Percentiles rank a stretch among this genome's conserved stretches.
phyloP scores from a whole-genome alignment of 2,113 vertebrate species.

The Plecturocebus donacophilus region DNA sequence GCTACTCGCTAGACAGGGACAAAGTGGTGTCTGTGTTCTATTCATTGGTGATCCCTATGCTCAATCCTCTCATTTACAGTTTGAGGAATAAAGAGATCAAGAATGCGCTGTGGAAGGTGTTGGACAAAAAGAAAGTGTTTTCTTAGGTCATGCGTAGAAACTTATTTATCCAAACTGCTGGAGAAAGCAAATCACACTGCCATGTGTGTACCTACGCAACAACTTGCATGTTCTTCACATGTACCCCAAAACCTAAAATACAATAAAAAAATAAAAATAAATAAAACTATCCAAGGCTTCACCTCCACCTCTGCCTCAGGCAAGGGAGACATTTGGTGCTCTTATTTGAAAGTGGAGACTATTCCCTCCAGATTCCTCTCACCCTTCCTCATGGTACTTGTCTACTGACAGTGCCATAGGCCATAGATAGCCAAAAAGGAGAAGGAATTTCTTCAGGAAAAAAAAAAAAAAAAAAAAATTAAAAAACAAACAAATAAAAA shows the following conservation, averaged over 20 bases:
- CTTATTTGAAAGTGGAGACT: not conserved
- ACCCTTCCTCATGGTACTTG: not conserved
- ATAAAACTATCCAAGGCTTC: not conserved
- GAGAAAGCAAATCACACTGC: not conserved
- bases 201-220: too few species aligned
- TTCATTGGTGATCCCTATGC: constrained; percentile 62
- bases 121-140: constrained; percentile 50
- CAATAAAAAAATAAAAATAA: too few species aligned
- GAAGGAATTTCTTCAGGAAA: not conserved
- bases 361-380: not conserved
- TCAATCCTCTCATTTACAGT: constrained; percentile 80
- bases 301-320: not conserved
- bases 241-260: too few species aligned
- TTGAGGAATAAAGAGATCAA: constrained; percentile 77
- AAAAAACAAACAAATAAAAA: too few species aligned
- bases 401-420: not conserved
- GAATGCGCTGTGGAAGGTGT: constrained; percentile 50
- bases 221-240: too few species aligned
- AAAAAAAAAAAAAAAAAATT: not conserved
- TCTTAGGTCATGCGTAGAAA: not conserved
- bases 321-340: not conserved
- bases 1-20: constrained; percentile 54
- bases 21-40: constrained; percentile 76
- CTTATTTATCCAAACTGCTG: not conserved
- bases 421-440: not conserved